A percentile compares a stretch with the other conserved stretches of the same genome.
These are phyloP conservation scores for Lapara coniferarum DNA, from an alignment of 2,888 invertebrate genomes.

Conservation along the genomic window DNA sequence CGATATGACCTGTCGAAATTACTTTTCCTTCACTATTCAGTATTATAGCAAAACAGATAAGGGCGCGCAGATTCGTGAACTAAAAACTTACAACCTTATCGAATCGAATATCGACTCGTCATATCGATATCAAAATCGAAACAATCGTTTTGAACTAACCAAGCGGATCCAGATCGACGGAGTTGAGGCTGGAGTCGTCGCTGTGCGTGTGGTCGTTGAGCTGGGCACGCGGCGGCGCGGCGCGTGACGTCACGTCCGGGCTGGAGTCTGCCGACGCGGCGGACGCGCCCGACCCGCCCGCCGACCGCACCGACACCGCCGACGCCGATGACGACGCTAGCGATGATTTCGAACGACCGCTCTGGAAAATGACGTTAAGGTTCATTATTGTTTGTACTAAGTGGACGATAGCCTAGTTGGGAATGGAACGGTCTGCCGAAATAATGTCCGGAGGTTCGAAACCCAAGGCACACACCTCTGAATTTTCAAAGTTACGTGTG, in stretches of 20 bases:
- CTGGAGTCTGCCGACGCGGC: conserved; percentile 50
- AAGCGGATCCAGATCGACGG: conserved; percentile 92
- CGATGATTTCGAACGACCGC: conserved; percentile 85
- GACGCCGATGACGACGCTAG: conserved; percentile 78
- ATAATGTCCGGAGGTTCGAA: too few species aligned
- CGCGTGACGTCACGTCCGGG: conserved; percentile 81
- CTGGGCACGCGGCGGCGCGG: conserved; percentile 74
- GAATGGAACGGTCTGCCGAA: too few species aligned
- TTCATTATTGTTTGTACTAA: too few species aligned
- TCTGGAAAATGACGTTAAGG: conserved; percentile 65
- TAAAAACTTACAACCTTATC: too few species aligned
- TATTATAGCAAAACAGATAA: neutral
- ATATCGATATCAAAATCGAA: neutral
- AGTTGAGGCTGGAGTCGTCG: conserved; percentile 96
- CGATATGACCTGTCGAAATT: neutral
- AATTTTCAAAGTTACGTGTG: too few species aligned
- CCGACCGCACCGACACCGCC: conserved; percentile 78
- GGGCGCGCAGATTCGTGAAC: too few species aligned
- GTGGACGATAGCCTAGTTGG: too few species aligned
- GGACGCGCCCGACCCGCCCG: conserved; percentile 75
- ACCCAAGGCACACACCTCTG: too few species aligned
- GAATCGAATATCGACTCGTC: too few species aligned
- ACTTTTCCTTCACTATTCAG: neutral
- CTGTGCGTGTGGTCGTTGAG: conserved; percentile 82
- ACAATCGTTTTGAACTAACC: conserved; percentile 61